Evolutionary conservation across 2,888 invertebrate species (phyloP).

Genomic region (Cataglyphis livida): DNA sequence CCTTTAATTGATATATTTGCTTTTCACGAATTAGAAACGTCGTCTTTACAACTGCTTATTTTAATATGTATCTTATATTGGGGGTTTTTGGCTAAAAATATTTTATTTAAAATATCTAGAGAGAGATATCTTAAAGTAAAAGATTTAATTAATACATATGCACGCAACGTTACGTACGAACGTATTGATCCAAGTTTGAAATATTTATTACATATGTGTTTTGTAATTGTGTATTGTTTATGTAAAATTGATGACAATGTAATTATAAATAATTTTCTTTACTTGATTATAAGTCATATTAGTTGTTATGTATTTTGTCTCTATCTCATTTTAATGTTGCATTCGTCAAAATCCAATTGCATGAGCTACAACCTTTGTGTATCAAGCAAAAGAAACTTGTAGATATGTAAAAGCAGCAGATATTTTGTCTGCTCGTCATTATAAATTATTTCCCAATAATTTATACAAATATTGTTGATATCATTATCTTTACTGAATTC

Average conservation of each 20-base stretch:
- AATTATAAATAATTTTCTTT: background rate
- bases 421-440: background rate
- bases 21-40: background rate
- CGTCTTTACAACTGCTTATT: background rate
- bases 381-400: background rate
- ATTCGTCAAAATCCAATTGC: background rate
- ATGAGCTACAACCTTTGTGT: background rate
- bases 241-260: background rate
- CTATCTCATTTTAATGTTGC: background rate
- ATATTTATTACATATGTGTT: background rate
- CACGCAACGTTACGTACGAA: background rate
- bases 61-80: background rate
- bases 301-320: background rate
- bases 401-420: background rate
- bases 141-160: background rate
- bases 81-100: background rate
- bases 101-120: background rate
- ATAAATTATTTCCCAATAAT: background rate
- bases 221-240: background rate
- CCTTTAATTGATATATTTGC: background rate
- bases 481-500: slow-evolving; percentile 21
- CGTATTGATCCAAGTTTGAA: background rate
- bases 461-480: slow-evolving; percentile 3
- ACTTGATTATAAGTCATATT: background rate
- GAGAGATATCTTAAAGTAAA: background rate